phyloP scores from a whole-genome alignment of 1,140 invertebrate species.

The Drosophila grimshawi region DNA sequence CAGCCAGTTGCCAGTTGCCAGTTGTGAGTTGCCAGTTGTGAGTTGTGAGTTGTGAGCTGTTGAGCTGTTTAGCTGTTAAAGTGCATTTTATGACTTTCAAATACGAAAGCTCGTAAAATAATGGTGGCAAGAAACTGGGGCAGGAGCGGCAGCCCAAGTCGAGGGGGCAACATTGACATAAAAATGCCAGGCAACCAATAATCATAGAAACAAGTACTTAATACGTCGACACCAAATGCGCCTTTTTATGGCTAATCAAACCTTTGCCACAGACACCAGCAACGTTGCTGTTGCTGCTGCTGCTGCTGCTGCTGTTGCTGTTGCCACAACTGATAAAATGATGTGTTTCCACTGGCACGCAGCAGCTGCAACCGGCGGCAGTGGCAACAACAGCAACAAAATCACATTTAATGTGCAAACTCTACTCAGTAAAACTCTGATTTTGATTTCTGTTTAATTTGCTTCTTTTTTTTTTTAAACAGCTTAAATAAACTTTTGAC shows the following conservation, averaged over 20 bases:
- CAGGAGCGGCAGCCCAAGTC: background rate
- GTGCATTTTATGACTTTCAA: conserved; percentile 77
- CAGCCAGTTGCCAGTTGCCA: background rate
- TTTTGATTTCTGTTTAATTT: no score
- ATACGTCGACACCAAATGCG: conserved; percentile 59
- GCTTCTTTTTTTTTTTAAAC: no score
- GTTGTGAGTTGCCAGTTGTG: conserved; percentile 1
- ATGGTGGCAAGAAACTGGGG: conserved; percentile 23
- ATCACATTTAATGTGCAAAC: background rate
- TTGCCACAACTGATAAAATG: conserved; percentile 3
- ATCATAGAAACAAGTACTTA: conserved; percentile 67
- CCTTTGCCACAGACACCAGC: conserved; percentile 68
- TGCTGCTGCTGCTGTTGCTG: no score
- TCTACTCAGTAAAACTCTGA: background rate
- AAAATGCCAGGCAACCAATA: conserved; percentile 48
- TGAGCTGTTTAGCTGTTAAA: conserved; percentile 45
- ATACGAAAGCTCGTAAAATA: conserved; percentile 73
- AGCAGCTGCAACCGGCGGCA: conserved; percentile 7
- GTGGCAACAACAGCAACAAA: background rate
- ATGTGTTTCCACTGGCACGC: conserved; percentile 15
- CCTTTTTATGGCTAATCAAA: conserved; percentile 79
- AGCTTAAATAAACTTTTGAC: no score
- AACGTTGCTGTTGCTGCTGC: no score
- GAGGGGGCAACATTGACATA: conserved; percentile 31
- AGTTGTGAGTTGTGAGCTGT: conserved; percentile 1